phyloP scores from a whole-genome alignment of 1,140 invertebrate species.

The Sinella curviseta region DNA sequence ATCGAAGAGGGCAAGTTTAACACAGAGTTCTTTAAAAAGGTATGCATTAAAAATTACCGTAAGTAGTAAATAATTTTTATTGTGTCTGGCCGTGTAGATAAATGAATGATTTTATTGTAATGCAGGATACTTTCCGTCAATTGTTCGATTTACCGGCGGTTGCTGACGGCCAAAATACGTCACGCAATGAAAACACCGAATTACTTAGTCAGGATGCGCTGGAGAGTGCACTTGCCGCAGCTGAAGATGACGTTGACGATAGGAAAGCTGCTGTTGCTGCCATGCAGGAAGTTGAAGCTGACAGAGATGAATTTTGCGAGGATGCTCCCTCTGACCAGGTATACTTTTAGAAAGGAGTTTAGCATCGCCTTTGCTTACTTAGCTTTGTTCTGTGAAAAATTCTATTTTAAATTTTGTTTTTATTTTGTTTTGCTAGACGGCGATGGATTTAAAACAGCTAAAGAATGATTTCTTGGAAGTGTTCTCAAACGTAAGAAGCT shows the following conservation, averaged over 20 bases:
- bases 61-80: no score
- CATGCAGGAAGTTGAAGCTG: conserved; percentile 87
- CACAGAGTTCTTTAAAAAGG: conserved; percentile 93
- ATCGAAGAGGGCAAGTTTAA: conserved; percentile 99
- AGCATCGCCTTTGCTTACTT: no score
- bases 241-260: conserved; percentile 92
- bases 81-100: neutral
- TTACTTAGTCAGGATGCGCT: conserved; percentile 53
- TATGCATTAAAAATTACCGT: no score
- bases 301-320: conserved; percentile 95
- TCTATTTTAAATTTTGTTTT: neutral
- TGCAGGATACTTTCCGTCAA: no score
- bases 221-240: conserved; percentile 81
- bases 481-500: no score
- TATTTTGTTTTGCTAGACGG: no score
- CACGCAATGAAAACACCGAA: no score
- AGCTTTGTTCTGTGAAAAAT: no score
- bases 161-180: no score
- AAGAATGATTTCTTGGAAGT: no score
- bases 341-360: neutral
- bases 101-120: neutral
- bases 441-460: no score
- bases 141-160: no score
- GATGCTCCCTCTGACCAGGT: conserved; percentile 77
- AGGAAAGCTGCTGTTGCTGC: conserved; percentile 79